Evolutionary conservation across 2,113 vertebrate genomes (phyloP).

Genomic region (Propithecus coquereli): DNA sequence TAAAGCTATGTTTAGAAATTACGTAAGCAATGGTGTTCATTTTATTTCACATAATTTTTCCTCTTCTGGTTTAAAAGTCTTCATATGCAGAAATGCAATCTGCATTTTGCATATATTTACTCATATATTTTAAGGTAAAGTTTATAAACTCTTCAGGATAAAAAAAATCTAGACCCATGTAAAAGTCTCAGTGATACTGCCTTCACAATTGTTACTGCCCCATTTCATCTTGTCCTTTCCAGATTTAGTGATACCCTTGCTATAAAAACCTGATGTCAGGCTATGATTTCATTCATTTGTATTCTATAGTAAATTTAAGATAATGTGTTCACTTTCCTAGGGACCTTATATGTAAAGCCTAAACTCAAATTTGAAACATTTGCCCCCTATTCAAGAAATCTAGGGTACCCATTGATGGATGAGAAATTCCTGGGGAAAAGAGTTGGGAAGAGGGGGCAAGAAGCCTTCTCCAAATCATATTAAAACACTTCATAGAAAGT

Average conservation of each 20-base stretch:
- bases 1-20: conserved; percentile 65
- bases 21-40: conserved; percentile 51
- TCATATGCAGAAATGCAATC: conserved; percentile 56
- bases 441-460: neutral
- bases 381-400: neutral
- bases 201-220: neutral
- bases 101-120: conserved; percentile 61
- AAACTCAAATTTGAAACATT: neutral
- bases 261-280: neutral
- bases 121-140: neutral
- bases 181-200: neutral
- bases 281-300: neutral
- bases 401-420: neutral
- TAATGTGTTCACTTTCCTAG: neutral
- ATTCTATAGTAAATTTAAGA: neutral
- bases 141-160: conserved; percentile 41
- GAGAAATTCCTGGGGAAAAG: neutral
- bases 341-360: neutral
- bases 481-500: neutral
- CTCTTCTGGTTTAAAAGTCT: conserved; percentile 57
- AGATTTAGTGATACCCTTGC: neutral
- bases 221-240: neutral
- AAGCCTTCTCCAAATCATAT: neutral
- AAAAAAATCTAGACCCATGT: neutral
- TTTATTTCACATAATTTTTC: conserved; percentile 60